A percentile compares a stretch with the other conserved stretches of the same genome.
phyloP scores from a whole-genome alignment of 1,140 invertebrate genomes.

The Cherax quadricarinatus region DNA sequence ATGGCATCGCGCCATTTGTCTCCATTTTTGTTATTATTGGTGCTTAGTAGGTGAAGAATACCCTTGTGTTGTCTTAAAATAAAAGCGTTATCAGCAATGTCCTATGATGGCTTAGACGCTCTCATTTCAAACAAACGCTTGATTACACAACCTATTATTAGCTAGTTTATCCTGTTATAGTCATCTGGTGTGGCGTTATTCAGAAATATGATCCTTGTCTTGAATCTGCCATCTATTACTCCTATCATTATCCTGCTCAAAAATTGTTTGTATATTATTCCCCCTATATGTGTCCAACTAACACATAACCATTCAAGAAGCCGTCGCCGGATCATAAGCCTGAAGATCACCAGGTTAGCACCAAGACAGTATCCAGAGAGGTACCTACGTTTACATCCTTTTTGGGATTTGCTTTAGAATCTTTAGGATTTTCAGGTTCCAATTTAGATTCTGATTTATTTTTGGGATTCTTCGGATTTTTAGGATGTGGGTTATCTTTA shows the following conservation, averaged over 20 bases:
- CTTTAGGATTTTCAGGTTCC: slow-evolving; percentile 34
- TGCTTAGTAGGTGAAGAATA: background rate
- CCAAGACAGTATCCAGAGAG: background rate
- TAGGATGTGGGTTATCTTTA: slow-evolving; percentile 37
- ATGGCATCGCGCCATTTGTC: no score
- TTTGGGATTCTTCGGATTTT: slow-evolving; percentile 52
- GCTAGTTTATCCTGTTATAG: slow-evolving; percentile 5
- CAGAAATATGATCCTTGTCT: slow-evolving; percentile 9
- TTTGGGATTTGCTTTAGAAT: slow-evolving; percentile 42
- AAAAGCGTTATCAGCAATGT: background rate
- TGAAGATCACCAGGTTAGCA: background rate
- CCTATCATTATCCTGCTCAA: background rate
- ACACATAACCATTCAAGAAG: background rate
- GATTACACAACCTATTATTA: background rate
- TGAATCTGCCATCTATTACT: background rate
- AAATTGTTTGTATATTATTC: background rate
- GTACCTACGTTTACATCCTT: slow-evolving; percentile 43
- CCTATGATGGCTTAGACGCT: background rate
- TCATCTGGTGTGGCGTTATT: background rate
- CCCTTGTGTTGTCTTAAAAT: background rate
- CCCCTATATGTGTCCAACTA: background rate
- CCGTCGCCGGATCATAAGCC: slow-evolving; percentile 18
- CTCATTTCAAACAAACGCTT: background rate
- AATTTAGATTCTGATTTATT: slow-evolving; percentile 31
- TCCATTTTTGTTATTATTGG: background rate